Evolutionary conservation across 2,113 vertebrate genomes (phyloP), one percentile per base, ranked within the genome.

Genomic region (Macrotus californicus): DNA sequence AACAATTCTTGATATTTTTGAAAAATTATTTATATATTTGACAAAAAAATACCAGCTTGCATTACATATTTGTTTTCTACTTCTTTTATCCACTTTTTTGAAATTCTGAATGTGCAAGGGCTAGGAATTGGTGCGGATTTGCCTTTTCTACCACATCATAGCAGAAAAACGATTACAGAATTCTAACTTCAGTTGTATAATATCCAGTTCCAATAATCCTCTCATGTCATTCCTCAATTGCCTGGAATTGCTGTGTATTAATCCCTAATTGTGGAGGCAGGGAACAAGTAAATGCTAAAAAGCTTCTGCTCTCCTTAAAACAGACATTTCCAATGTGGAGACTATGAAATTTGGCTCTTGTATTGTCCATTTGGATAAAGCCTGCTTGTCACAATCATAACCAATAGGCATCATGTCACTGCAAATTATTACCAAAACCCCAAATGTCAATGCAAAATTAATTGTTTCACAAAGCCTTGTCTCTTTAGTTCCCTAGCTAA

Each of bases 131-230:
- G 75, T 97, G 97, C 94, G 93, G 97, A 94, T 98, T 98, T 97
- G 94, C 94, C 95, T 95, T 95, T 92, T 92, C 79, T 96, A 97
- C 75, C 67, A 95, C 88, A 97, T 97, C 70, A 98, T 94, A 97
- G 95, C 95, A 98, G 97, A 98, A 98, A 99, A 99, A 98, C 87
- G 97, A 97, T 98, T 98, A 98, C 96, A 98, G 98, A 98, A 98
- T 98, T 98, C 98, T 92, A 61, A 75, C 97, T 98, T 98, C 98
- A 98, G 97, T 98, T 99, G 98, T 98, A 95, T 97, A 98, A 98
- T 98, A 98, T 99, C 98, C 98, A 98, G 98, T 97, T 98, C 97
- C 98, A 99, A 99, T 99, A 99, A 99, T 99, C 98, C 98, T 98
- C 98, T 98, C 98, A 98, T 98, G 98, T 95, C 98, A 80, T 98